Evolutionary conservation across 2,797 vertebrate genomes (phyloP), one percentile per base, ranked within the genome.

Genomic region (Pogoniulus pusillus): DNA sequence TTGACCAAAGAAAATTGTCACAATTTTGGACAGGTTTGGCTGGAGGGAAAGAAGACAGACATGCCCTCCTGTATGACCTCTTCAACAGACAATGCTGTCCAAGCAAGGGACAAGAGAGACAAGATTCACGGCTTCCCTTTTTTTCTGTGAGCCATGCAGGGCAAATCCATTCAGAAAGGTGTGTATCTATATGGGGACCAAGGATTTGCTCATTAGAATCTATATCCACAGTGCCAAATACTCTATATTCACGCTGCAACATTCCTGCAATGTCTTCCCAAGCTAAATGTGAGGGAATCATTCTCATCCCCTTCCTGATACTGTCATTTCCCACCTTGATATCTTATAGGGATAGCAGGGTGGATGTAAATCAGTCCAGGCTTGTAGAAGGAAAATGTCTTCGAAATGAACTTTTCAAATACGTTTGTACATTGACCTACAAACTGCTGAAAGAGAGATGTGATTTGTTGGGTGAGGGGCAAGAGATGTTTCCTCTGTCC

Each of bases 321-420:
- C 47, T 26, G 43, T 55, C 69, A 66, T 47, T 37, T 32, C 49
- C 89, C 54, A 79, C 49, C 58, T 65, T 83, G 30, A 57, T 91
- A 87, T 68, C 51, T 90, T 85, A 75, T 5, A 74, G 75, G 47
- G 43, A 57, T 45, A 71, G 12, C 37, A 41, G 65, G 55, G 55
- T 1, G 1, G 41, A 74, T 60, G 74, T 79, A 93, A 93, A 85
- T 90, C 65, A 91, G 74, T 30, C 19, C 37, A 64, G 18, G 7
- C 60, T 80, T 81, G 54, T 57, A 82, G 84, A 86, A 88, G 54
- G 30, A 83, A 76, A 93, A 87, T 54, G 60, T 73, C 41, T 75
- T 91, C 34, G 84, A 87, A 88, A 91, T 45, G 17, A 94, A 90
- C 80, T 91, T 93, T 90, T 87, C 45, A 80, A 82, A 91, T 39